Evolutionary conservation across 2,113 vertebrate species (phyloP).

Genomic region (Platanista minor): DNA sequence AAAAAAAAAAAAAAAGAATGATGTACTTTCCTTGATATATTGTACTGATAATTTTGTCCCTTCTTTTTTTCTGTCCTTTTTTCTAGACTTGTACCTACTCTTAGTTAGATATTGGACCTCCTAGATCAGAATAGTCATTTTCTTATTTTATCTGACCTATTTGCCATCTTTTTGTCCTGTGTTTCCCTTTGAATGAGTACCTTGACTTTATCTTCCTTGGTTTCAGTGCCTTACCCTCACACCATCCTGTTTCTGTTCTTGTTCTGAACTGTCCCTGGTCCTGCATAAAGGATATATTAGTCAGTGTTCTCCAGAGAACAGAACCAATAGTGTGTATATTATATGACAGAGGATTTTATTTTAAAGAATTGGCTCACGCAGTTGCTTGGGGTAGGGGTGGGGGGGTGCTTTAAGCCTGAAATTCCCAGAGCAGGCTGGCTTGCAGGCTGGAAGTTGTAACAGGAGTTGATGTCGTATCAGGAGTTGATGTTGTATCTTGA

Average conservation of each 20-base stretch:
- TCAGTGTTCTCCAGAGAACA: neutral
- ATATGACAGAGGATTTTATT: neutral
- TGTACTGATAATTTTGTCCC: neutral
- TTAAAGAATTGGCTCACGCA: neutral
- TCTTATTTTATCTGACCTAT: neutral
- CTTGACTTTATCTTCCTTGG: neutral
- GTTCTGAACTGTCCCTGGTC: neutral
- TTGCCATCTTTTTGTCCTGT: neutral
- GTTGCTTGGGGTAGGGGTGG: too few relatives aligned
- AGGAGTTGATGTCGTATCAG: neutral
- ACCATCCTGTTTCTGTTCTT: neutral
- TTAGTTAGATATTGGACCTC: neutral
- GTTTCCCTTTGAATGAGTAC: neutral
- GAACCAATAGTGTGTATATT: neutral
- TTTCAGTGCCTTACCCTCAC: neutral
- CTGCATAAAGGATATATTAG: neutral
- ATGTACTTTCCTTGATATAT: neutral
- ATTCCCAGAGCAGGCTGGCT: neutral
- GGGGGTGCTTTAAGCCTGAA: neutral
- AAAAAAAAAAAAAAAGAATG: too few relatives aligned
- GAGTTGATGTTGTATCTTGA: neutral
- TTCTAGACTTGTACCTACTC: neutral
- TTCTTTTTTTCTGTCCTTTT: neutral
- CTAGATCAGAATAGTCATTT: neutral
- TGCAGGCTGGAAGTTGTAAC: neutral